These are phyloP conservation scores for Pollenia griseotomentosa DNA, from an alignment of 2,888 invertebrate species.

Conservation along the genomic window DNA sequence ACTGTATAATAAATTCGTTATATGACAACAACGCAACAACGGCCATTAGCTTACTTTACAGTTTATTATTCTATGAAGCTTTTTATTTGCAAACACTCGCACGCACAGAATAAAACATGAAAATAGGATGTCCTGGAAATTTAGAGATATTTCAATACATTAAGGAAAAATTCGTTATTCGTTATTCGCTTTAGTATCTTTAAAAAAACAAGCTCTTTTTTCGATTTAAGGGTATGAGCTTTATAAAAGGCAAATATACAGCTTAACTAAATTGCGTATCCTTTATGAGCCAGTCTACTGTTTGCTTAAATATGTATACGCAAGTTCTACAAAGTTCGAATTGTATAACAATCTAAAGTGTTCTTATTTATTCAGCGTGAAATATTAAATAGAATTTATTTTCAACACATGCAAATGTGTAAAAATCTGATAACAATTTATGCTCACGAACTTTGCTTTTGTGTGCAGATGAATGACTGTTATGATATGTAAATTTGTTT, in stretches of 20 bases:
- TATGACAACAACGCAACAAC: not conserved
- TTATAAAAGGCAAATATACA: too few species aligned
- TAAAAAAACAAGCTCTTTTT: too few species aligned
- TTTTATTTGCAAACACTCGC: not conserved
- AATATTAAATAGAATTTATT: not conserved
- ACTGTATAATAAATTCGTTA: slow-evolving; percentile 1
- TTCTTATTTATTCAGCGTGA: not conserved
- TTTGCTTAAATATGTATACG: not conserved
- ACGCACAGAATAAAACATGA: not conserved
- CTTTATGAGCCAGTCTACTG: not conserved
- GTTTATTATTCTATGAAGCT: not conserved
- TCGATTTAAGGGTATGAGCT: too few species aligned
- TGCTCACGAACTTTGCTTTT: too few species aligned
- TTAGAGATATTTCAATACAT: too few species aligned
- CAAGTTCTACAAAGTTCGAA: not conserved
- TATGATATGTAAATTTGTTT: too few species aligned
- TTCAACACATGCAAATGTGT: not conserved
- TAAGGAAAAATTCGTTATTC: too few species aligned
- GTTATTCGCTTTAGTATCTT: too few species aligned
- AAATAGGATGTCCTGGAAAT: not conserved
- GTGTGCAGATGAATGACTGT: too few species aligned
- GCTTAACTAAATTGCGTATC: too few species aligned
- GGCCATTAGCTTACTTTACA: not conserved
- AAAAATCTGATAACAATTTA: not conserved
- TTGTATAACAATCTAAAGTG: not conserved